Evolutionary conservation across 2,797 vertebrate genomes (phyloP), one percentile per base, ranked within the genome.

Genomic region (Bovichtus variegatus): DNA sequence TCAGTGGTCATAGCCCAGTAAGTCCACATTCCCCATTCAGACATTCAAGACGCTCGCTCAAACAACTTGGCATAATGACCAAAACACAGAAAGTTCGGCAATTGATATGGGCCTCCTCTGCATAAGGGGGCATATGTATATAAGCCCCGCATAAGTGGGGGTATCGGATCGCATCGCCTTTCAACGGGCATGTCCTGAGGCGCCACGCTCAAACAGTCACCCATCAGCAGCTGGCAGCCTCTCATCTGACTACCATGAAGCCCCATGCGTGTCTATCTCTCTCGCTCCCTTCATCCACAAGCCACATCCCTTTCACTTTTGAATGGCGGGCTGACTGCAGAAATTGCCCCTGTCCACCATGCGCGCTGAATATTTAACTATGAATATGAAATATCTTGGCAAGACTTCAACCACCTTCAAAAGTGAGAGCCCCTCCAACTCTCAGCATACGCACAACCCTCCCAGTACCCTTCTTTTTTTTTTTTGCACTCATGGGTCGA

Each of bases 201-300:
- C 90, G 87, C 90, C 89, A 94, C 89, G 92, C 94, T 95, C 89
- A 94, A 85, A 91, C 86, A 90, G 90, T 93, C 92, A 94, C 91
- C 90, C 91, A 89, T 89, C 91, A 88, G 87, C 90, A 89, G 89
- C 91, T 90, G 90, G 85, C 88, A 91, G 86, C 88, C 84, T 84
- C 93, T 95, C 93, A 95, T 95, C 93, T 95, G 91, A 95, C 94
- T 94, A 94, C 94, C 94, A 95, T 94, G 92, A 94, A 94, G 92
- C 89, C 87, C 90, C 76, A 76, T 88, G 78, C 85, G 59, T 88
- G 83, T 91, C 88, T 92, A 79, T 87, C 85, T 89, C 78, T 74
- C 82, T 74, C 60, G 73, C 87, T 89, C 80, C 83, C 89, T 89
- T 91, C 90, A 91, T 91, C 91, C 91, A 88, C 70, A 84, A 90